Base-by-base conservation (phyloP, 2,888 invertebrate genomes). In the Meta bourneti region DNA sequence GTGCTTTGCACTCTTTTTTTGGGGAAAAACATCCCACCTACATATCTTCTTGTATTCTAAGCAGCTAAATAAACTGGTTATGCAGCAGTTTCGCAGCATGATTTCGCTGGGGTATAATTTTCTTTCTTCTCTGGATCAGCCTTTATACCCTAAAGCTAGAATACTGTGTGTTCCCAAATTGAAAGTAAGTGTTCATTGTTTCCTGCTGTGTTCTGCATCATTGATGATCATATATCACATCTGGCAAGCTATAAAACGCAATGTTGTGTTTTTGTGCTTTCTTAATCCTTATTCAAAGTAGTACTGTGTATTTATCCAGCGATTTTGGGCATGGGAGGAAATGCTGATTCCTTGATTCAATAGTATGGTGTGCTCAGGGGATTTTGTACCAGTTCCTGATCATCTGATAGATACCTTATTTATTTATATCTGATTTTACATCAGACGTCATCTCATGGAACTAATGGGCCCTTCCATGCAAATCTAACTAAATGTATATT, bases 101-200 rank as follows among this genome's bases (percentile, higher is more conserved):
- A 61, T 61, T 61, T 0, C 61, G 11, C 5, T 61, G 61, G 61
- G 16, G 61, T 16, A 61, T 61, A 8, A 8, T 61, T 8, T 61
- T 61, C 11, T 61, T 61, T 61, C 16, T 16, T 61, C 16, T 5
- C 61, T 16, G 61, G 61, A 61, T 9, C 61, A 61, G 34, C 1
- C 34, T 34, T 34, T 34, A 34, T 34, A 34, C 61, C 61, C 61
- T 61, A 16, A 61, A 61, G 61, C 61, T 61, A 61, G 61, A 34
- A 34, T 34, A 34, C 34, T 61, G 9, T 61, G 61, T 61, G 61
- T 16, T 11, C 61, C 5, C 61, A 61, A 61, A 61, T 61, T 61
- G 61, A 61, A 61, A 61, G 61, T 61, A 61, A 61, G 61, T 61
- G 61, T 61, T 61, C 61, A 61, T 61, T 61, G 61, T 61, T 61